Percentiles rank a stretch among this genome's conserved stretches.
Evolutionary conservation across 2,797 vertebrate genomes (phyloP).

Genomic region (Pangasius mekongensis): DNA sequence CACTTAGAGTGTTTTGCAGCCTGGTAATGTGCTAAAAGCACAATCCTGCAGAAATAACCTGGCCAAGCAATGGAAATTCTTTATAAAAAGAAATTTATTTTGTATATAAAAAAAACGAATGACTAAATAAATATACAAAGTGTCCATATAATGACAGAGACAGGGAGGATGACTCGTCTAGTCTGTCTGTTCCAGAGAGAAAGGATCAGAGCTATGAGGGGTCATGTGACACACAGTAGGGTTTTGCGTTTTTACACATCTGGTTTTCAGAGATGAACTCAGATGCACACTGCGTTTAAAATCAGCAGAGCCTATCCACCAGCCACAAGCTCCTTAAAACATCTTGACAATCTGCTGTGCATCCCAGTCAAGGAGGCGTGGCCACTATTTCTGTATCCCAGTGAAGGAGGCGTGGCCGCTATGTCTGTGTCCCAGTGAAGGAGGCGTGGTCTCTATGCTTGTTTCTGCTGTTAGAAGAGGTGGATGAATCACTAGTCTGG

Average conservation of each 20-base stretch:
- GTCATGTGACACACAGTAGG: neutral
- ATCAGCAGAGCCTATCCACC: neutral
- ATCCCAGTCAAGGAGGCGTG: neutral
- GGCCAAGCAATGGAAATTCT: neutral
- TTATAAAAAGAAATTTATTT: neutral
- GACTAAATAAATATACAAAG: neutral
- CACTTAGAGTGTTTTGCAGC: slow-evolving; percentile 1
- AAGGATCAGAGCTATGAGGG: neutral
- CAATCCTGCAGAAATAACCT: neutral
- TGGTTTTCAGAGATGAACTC: slow-evolving; percentile 7
- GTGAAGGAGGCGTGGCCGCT: neutral
- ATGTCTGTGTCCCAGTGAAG: no score
- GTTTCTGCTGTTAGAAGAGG: no score
- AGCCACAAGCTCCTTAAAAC: neutral
- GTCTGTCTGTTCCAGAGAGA: neutral
- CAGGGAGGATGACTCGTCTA: neutral
- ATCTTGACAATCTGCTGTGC: no score
- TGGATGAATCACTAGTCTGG: neutral
- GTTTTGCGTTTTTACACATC: neutral
- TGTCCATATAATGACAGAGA: neutral
- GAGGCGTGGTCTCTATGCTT: neutral
- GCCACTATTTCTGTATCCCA: neutral
- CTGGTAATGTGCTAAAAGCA: slow-evolving; percentile 5
- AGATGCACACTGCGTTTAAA: neutral
- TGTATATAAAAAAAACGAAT: neutral